phyloP scores from a whole-genome alignment of 1,140 invertebrate species.

The Sycophila sp. region DNA sequence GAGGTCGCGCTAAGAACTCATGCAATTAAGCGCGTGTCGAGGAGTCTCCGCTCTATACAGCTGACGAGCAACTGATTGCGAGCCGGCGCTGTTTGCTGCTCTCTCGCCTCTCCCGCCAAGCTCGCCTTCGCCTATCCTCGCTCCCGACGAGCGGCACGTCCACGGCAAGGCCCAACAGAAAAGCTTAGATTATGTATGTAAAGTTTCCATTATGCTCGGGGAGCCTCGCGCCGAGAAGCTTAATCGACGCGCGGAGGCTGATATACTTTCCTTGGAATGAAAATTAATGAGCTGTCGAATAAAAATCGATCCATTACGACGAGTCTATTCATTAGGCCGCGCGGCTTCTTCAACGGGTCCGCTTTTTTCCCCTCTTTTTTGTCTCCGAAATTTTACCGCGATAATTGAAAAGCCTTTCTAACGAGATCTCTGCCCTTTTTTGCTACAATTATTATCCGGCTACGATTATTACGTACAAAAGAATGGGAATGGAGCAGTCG shows the following conservation, averaged over 20 bases:
- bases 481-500: too few relatives aligned
- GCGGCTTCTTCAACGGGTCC: neutral
- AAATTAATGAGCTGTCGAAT: conserved; percentile 29
- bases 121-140: neutral
- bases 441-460: neutral
- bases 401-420: neutral
- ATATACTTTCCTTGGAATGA: conserved; percentile 20
- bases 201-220: conserved; percentile 15
- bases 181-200: conserved; percentile 18
- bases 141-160: neutral
- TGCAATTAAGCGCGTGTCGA: neutral
- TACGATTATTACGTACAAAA: too few relatives aligned
- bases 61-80: conserved; percentile 15
- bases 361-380: neutral
- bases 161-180: neutral
- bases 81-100: neutral
- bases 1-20: neutral
- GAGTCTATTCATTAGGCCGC: conserved; percentile 3
- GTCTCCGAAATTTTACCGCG: neutral
- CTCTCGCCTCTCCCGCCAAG: neutral
- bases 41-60: neutral
- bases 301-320: conserved; percentile 12
- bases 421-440: neutral
- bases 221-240: neutral
- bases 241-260: conserved; percentile 1